phyloP scores from a whole-genome alignment of 1,140 invertebrate species.

The Megalopta genalis region DNA sequence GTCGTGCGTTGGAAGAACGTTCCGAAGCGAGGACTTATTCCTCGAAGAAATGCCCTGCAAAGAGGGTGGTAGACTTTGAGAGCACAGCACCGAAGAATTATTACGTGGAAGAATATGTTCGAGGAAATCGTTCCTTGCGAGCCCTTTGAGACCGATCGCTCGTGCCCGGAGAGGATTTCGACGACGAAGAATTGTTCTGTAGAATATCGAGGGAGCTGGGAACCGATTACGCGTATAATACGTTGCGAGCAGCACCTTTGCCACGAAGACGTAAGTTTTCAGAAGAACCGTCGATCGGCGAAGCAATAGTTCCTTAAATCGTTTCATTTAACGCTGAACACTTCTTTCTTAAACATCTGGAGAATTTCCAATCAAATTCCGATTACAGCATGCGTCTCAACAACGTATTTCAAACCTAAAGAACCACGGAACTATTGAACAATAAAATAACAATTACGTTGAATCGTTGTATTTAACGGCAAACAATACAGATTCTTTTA shows the following conservation, averaged over 20 bases:
- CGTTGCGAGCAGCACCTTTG: background rate
- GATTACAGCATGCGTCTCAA: no score
- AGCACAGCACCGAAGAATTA: slow-evolving; percentile 4
- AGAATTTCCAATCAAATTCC: no score
- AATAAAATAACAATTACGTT: no score
- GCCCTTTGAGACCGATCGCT: background rate
- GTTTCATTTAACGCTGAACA: no score
- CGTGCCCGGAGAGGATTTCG: slow-evolving; percentile 6
- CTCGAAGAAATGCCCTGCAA: background rate
- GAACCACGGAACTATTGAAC: no score
- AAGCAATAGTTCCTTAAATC: no score
- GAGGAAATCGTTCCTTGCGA: slow-evolving; percentile 2
- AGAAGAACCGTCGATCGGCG: background rate
- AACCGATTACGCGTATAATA: slow-evolving; percentile 14
- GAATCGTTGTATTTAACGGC: no score
- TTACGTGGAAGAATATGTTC: slow-evolving; percentile 24
- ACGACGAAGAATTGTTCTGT: slow-evolving; percentile 4
- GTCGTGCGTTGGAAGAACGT: background rate
- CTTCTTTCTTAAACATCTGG: no score
- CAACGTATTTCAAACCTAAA: no score
- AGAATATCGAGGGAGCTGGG: background rate
- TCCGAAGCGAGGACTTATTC: background rate
- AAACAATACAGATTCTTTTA: no score
- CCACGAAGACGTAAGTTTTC: background rate
- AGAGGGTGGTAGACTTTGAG: background rate